A percentile compares a stretch with the other conserved stretches of the same genome.
Conservation (phyloP, 2,113 vertebrate genomes). For the Melospiza georgiana region DNA sequence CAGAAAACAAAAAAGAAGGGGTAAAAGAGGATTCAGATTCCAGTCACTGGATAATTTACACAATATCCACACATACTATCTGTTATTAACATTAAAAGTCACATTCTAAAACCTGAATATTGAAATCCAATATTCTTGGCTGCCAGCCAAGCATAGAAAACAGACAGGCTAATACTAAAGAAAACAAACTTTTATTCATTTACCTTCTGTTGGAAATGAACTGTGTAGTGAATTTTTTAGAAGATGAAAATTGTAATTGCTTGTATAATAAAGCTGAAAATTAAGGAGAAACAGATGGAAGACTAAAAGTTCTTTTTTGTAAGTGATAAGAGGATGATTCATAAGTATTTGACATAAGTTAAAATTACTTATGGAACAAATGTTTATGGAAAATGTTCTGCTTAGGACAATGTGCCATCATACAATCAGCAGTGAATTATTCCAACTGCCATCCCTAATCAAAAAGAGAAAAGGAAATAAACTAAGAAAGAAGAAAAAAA, state of each 20-base stretch:
- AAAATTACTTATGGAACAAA: slow-evolving; percentile 49
- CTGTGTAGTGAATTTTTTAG: slow-evolving; percentile 26
- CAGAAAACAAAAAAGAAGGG: neutral
- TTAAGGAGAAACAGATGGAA: slow-evolving; percentile 48
- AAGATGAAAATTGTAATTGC: slow-evolving; percentile 51
- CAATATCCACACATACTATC: neutral
- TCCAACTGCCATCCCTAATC: neutral
- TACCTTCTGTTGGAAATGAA: slow-evolving; percentile 33
- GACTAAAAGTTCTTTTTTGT: slow-evolving; percentile 38
- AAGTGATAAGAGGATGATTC: slow-evolving; percentile 55
- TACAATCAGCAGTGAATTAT: neutral
- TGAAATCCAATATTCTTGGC: slow-evolving; percentile 9
- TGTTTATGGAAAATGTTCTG: slow-evolving; percentile 21
- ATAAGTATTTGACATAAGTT: slow-evolving; percentile 58
- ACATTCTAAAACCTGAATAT: neutral
- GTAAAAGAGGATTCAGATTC: neutral
- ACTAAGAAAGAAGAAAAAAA: neutral
- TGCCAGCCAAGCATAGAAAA: neutral
- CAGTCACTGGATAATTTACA: neutral
- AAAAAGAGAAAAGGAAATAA: neutral
- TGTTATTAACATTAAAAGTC: neutral
- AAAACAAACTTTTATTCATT: slow-evolving; percentile 49
- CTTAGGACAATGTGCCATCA: slow-evolving; percentile 1
- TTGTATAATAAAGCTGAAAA: slow-evolving; percentile 59
- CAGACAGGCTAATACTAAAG: slow-evolving; percentile 25